A percentile compares a stretch with the other conserved stretches of the same genome.
These are phyloP conservation scores for Stenurella melanura DNA, from an alignment of 2,888 invertebrate genomes.

Conservation along the genomic window DNA sequence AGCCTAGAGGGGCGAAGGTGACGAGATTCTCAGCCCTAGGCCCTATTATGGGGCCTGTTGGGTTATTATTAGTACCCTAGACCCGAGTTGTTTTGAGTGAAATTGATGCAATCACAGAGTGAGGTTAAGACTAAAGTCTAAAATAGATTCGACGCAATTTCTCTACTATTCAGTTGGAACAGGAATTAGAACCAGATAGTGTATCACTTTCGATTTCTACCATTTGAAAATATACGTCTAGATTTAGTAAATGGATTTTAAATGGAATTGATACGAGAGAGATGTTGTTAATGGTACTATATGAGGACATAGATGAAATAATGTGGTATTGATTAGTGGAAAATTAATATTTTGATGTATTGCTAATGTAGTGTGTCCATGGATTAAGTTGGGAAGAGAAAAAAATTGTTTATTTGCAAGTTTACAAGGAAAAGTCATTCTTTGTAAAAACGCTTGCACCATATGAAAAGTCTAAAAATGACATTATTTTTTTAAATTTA, in stretches of 20 bases:
- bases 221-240: neutral
- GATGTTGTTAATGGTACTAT: neutral
- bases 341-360: too few relatives aligned
- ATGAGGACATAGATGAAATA: too few relatives aligned
- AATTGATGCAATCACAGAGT: conserved; percentile 25
- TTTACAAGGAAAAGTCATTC: too few relatives aligned
- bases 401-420: too few relatives aligned
- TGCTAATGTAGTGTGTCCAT: too few relatives aligned
- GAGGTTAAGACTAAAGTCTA: neutral
- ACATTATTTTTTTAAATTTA: too few relatives aligned
- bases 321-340: too few relatives aligned
- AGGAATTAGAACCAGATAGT: neutral
- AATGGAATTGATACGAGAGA: neutral
- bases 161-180: neutral
- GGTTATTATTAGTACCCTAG: conserved; percentile 59
- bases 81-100: conserved; percentile 10
- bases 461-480: too few relatives aligned
- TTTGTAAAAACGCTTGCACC: too few relatives aligned
- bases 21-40: conserved; percentile 76
- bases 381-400: too few relatives aligned
- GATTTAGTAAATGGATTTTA: neutral
- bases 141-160: neutral
- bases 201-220: neutral
- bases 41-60: conserved; percentile 68
- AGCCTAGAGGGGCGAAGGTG: conserved; percentile 82